Evolutionary conservation across 2,797 vertebrate species (phyloP).

Genomic region (Cyclopterus lumpus): DNA sequence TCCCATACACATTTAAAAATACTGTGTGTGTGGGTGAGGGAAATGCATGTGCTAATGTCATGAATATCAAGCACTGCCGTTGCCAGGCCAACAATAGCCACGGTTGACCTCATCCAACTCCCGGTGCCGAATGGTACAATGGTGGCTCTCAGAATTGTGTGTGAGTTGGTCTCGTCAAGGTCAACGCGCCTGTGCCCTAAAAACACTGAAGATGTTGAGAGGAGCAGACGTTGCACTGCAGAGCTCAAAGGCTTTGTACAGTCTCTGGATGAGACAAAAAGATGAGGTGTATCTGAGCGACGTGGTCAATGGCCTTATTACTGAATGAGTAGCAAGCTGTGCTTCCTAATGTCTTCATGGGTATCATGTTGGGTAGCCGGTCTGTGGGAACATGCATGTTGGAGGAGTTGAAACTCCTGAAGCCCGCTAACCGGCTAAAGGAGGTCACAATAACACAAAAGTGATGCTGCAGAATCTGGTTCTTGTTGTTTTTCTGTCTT

Average conservation of each 20-base stretch:
- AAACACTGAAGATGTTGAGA: conserved; percentile 2
- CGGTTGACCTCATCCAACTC: conserved; percentile 1
- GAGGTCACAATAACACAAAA: too few species aligned
- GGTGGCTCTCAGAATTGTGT: not conserved
- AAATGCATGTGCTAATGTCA: conserved; percentile 9
- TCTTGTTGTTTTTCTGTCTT: too few species aligned
- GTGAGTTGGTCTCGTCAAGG: conserved; percentile 23
- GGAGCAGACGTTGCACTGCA: not conserved
- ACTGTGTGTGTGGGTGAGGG: conserved; percentile 1
- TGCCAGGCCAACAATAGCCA: conserved; percentile 4
- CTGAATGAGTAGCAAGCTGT: conserved; percentile 24
- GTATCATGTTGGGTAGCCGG: not conserved
- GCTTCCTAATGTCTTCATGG: conserved; percentile 4
- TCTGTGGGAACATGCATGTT: conserved; percentile 5
- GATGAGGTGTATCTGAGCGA: not conserved
- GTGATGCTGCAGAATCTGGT: too few species aligned
- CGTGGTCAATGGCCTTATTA: conserved; percentile 1
- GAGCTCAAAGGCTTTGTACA: conserved; percentile 7
- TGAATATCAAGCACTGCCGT: conserved; percentile 5
- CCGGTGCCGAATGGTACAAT: not conserved
- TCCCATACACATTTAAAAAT: conserved; percentile 7
- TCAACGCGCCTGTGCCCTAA: not conserved
- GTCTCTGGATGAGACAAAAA: too few species aligned
- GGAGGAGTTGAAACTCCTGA: not conserved
- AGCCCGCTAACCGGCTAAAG: too few species aligned